phyloP scores from a whole-genome alignment of 2,113 vertebrate species.

The Nycticorax nycticorax region DNA sequence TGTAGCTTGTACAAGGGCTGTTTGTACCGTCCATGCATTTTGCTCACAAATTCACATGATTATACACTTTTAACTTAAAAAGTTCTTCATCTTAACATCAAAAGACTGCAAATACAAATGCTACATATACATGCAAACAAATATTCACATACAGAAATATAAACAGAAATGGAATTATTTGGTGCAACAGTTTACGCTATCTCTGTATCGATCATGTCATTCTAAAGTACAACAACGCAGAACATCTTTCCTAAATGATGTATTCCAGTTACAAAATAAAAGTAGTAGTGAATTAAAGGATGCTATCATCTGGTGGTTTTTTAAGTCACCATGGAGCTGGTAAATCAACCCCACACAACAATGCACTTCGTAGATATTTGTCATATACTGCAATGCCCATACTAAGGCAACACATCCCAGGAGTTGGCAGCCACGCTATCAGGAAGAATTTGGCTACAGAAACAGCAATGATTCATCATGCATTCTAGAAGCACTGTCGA shows the following conservation, averaged over 20 bases:
- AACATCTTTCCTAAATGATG: not conserved
- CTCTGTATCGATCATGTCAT: not conserved
- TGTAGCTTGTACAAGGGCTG: not conserved
- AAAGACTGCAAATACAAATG: not conserved
- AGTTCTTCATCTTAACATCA: not conserved
- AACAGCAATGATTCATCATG: slow-evolving; percentile 72
- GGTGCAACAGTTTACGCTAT: not conserved
- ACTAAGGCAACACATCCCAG: slow-evolving; percentile 73
- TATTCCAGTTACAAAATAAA: not conserved
- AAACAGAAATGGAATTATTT: not conserved
- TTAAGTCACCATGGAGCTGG: not conserved
- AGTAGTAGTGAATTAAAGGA: not conserved
- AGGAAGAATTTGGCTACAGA: slow-evolving; percentile 75
- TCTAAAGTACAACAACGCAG: not conserved
- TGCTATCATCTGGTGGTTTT: not conserved
- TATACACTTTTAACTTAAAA: not conserved
- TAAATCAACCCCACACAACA: not conserved
- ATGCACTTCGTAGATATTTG: slow-evolving; percentile 40
- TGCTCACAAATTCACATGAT: not conserved
- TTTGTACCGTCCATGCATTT: not conserved
- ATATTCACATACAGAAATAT: not conserved
- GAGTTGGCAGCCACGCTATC: slow-evolving; percentile 72
- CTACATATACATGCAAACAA: not conserved
- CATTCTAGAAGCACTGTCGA: slow-evolving; percentile 65
- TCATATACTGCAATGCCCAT: slow-evolving; percentile 65